Percentiles rank a stretch among this genome's conserved stretches.
Conservation (phyloP, 2,888 invertebrate species). For the Proisotoma minuta region DNA sequence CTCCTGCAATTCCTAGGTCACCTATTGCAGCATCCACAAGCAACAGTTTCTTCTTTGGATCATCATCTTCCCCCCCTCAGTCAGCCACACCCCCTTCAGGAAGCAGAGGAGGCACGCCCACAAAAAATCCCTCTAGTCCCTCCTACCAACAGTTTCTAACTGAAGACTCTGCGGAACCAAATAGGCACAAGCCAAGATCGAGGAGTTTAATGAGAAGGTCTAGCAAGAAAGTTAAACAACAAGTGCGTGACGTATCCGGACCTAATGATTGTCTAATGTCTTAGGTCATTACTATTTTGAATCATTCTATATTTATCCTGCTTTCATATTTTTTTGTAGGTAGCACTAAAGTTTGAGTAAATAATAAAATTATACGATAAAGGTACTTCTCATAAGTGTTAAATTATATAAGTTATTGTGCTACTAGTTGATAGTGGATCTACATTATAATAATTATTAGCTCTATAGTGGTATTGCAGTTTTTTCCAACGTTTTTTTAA, state of each 20-base stretch:
- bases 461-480: too few species aligned
- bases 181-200: constrained; percentile 58
- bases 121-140: constrained; percentile 51
- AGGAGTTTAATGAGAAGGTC: constrained; percentile 73
- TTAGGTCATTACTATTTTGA: constrained; percentile 48
- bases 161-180: constrained; percentile 48
- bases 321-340: too few species aligned
- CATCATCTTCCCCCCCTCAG: constrained; percentile 49
- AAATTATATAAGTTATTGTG: too few species aligned
- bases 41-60: constrained; percentile 15
- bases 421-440: too few species aligned
- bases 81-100: constrained; percentile 29
- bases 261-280: constrained; percentile 68
- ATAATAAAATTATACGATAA: too few species aligned
- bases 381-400: too few species aligned
- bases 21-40: constrained; percentile 21
- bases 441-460: too few species aligned
- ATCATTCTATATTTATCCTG: too few species aligned
- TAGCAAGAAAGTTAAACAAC: constrained; percentile 72
- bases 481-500: too few species aligned
- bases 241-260: constrained; percentile 65
- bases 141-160: constrained; percentile 47
- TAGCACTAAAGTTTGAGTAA: background rate
- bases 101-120: constrained; percentile 51
- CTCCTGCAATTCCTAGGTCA: constrained; percentile 44